Conservation (phyloP, 1,140 invertebrate genomes). For the Trachymyrmex cornetzi region DNA sequence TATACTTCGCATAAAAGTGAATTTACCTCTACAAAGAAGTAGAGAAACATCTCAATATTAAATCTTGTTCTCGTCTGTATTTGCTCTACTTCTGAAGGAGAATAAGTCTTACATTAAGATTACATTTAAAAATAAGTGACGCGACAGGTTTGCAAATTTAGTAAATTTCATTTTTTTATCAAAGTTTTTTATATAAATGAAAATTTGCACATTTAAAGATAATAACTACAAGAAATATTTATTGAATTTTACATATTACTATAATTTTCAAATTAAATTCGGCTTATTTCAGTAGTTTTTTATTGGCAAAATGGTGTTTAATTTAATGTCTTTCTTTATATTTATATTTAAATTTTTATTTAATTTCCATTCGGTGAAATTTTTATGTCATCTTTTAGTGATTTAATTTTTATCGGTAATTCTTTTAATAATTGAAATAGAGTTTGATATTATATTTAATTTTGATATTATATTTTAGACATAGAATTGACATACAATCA, state of each 20-base stretch:
- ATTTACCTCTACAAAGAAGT: constrained; percentile 1
- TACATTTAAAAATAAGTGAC: constrained; percentile 25
- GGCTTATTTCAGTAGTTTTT: neutral
- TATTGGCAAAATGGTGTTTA: neutral
- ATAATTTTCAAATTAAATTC: neutral
- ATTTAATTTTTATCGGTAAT: no score
- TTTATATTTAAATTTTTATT: neutral
- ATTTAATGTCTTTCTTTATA: neutral
- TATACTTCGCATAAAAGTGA: neutral
- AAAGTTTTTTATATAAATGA: neutral
- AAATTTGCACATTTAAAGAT: neutral
- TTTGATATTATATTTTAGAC: no score
- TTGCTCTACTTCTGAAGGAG: neutral
- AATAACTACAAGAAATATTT: neutral
- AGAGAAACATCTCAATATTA: constrained; percentile 3
- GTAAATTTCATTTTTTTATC: neutral
- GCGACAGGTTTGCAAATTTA: neutral
- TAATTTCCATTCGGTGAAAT: no score
- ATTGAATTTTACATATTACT: neutral
- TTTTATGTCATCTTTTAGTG: no score
- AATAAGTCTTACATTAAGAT: constrained; percentile 5
- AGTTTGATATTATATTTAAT: no score
- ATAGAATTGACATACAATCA: no score
- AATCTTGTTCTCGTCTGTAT: neutral
- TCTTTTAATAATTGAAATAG: no score